phyloP scores from a whole-genome alignment of 2,888 invertebrate species.

The Lithodes maja region DNA sequence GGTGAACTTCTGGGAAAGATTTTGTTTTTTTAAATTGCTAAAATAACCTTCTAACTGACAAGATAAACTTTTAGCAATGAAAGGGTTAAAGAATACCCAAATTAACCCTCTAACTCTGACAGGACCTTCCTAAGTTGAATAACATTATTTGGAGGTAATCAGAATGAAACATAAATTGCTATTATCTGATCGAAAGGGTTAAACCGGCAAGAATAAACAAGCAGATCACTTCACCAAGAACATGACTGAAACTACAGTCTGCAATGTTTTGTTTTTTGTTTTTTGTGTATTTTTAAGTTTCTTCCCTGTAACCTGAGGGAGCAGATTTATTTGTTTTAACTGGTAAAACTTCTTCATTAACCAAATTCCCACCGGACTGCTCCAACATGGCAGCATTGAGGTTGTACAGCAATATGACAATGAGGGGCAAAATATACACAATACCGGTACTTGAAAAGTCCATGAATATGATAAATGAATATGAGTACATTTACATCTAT shows the following conservation, averaged over 20 bases:
- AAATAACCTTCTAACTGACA: too few species aligned
- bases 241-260: constrained; percentile 44
- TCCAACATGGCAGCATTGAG: constrained; percentile 65
- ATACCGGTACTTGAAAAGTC: constrained; percentile 50
- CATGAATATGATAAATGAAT: constrained; percentile 63
- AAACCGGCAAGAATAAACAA: constrained; percentile 58
- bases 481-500: constrained; percentile 62
- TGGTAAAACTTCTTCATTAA: constrained; percentile 27
- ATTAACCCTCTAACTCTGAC: too few species aligned
- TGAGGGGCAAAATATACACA: constrained; percentile 66
- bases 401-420: constrained; percentile 64
- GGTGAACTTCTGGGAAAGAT: too few species aligned
- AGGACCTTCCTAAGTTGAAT: too few species aligned
- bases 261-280: constrained; percentile 31
- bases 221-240: constrained; percentile 62
- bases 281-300: background rate
- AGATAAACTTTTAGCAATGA: too few species aligned
- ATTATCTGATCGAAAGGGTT: too few species aligned
- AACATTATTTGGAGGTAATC: too few species aligned
- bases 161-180: too few species aligned
- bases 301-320: constrained; percentile 52
- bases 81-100: too few species aligned
- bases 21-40: too few species aligned
- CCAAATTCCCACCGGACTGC: constrained; percentile 50
- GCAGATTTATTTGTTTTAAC: constrained; percentile 27